These are phyloP conservation scores for Conopomorpha cramerella DNA, from an alignment of 1,140 invertebrate species.

Conservation along the genomic window DNA sequence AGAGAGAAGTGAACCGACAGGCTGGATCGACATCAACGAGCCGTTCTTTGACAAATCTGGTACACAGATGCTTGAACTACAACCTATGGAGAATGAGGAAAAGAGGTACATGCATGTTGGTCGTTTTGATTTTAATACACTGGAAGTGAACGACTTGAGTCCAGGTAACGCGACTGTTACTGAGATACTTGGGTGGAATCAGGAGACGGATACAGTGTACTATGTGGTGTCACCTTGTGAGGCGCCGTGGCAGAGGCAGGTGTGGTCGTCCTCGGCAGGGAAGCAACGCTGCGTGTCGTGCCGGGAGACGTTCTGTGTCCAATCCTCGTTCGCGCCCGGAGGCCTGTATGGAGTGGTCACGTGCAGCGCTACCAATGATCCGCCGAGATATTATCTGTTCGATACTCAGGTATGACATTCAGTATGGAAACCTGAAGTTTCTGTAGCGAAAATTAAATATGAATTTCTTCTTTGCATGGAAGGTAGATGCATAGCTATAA, in stretches of 20 bases:
- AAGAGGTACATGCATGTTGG: conserved; percentile 40
- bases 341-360: conserved; percentile 28
- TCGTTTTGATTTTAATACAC: conserved; percentile 32
- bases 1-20: conserved; percentile 37
- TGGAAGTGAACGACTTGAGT: conserved; percentile 65
- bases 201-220: conserved; percentile 51
- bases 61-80: conserved; percentile 38
- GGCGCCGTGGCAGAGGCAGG: conserved; percentile 56
- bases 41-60: conserved; percentile 52
- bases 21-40: conserved; percentile 46
- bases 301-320: conserved; percentile 30
- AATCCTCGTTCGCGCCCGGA: conserved; percentile 23
- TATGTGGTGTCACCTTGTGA: conserved; percentile 51
- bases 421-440: no score
- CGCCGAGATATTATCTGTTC: conserved; percentile 32
- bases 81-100: conserved; percentile 25
- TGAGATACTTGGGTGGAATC: conserved; percentile 47
- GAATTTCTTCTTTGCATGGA: no score
- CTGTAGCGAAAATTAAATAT: no score
- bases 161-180: conserved; percentile 57
- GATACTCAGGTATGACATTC: conserved; percentile 23
- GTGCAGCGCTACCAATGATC: conserved; percentile 27
- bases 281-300: conserved; percentile 52
- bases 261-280: conserved; percentile 47
- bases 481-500: no score